Base-by-base conservation (phyloP, 2,888 invertebrate genomes). In the Sarcophaga caerulescens region DNA sequence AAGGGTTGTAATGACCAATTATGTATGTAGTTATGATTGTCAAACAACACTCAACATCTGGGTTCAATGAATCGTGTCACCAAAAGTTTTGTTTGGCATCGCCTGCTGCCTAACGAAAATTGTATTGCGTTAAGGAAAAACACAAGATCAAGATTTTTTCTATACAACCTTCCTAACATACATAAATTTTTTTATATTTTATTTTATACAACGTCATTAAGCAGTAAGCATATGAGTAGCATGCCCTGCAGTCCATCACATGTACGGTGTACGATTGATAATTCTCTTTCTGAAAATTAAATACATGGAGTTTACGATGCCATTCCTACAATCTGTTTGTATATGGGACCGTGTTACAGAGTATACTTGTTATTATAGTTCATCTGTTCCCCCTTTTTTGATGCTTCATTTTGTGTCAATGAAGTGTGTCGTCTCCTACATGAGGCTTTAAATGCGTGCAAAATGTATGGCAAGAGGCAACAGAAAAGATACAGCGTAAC, bases 391-490 rank as follows among this genome's bases (percentile, higher is more conserved):
- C n/a, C 71, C 35, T n/a, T 52, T 19, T 47, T 14, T 21, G 25
- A n/a, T 70, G 60, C 59, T 66, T 81, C 77, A 84, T 69, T 83
- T 77, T 80, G 66, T 86, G 81, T 86, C 85, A 83, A 83, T 85
- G 85, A 83, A 83, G 83, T 85, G 83, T 85, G 85, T 83, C 85
- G 85, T 63, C 73, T 83, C 68, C 60, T 83, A 86, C 69, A 86
- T 84, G 83, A 74, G 81, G 69, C 85, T 81, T 77, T 74, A 75
- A 84, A 86, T 86, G 85, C 85, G 85, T 85, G 80, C 80, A 85
- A 83, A 83, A 85, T 85, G 80, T 85, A 85, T 83, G 83, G 69
- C 73, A 52, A 52, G 52, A 52, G 17, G 17, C 12, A 52, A 52
- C 14, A 17, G 14, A 52, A 52, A 12, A 52, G 17, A 4, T 35